Base-by-base conservation (phyloP, 2,797 vertebrate genomes). In the Sebastolobus alascanus region DNA sequence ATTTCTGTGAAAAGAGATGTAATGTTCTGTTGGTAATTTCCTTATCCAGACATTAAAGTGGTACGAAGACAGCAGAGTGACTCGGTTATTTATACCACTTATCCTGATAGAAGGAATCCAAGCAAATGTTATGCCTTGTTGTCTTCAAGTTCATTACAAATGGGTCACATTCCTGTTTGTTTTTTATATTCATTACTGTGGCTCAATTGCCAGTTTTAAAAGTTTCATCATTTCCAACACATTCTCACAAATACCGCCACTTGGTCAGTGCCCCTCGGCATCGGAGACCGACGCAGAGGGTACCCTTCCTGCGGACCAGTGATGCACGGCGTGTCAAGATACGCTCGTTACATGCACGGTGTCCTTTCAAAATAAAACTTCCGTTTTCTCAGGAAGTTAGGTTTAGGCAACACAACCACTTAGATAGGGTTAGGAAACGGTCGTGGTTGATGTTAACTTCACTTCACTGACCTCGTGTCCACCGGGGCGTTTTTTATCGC, bases 1-100 rank as follows among this genome's bases (percentile, higher is more conserved):
- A 80, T 73, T 77, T 77, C 38, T 59, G 40, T 68, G 58, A 68
- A 80, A 80, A 73, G 58, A 56, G 29, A 22, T 10, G 8, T 3
- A 72, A 43, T 37, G 12, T 33, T 29, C 46, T 54, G 7, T 0
- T 14, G 22, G 14, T 69, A 22, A 46, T 73, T 75, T 77, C 22
- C 9, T 74, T 7, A 29, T 64, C 18, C 50, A 43, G 71, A 63
- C 43, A 46, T 73, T 59, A 46, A 61, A 80, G 11, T 46, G 37
- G 5, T 29, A 20, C 12, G 9, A 43, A 60, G 14, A 11, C 4
- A 56, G 59, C 12, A 72, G 29, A 22, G 52, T 10, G 40, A 54
- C 6, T 69, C 1, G 3, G 12, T 40, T 20, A 40, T 54, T 54
- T 54, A 6, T 18, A 12, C 7, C 4, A 58, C 31, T 29, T 37